phyloP scores from a whole-genome alignment of 2,113 vertebrate species.

The Castor canadensis region DNA sequence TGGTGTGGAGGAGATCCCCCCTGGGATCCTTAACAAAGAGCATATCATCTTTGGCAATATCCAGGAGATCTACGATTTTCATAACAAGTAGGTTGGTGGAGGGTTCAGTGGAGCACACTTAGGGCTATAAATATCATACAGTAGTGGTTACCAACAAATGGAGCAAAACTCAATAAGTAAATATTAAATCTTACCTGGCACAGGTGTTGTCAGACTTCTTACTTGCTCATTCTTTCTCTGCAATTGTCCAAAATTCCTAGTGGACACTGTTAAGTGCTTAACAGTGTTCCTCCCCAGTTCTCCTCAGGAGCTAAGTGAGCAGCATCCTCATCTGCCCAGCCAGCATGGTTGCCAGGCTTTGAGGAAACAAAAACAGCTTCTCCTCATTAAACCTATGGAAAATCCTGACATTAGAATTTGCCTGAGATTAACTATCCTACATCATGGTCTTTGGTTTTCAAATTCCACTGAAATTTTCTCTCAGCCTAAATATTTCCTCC shows the following conservation, averaged over 20 bases:
- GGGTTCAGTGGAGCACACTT: neutral
- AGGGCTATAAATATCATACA: neutral
- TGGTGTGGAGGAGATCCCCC: conserved; percentile 95
- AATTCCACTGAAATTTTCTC: neutral
- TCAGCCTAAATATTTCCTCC: neutral
- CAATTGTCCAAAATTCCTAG: neutral
- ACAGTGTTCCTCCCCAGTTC: neutral
- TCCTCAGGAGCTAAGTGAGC: neutral
- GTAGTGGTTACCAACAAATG: neutral
- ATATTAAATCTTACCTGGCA: neutral
- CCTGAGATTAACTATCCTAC: neutral
- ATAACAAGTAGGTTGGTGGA: conserved; percentile 93
- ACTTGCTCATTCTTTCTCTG: neutral
- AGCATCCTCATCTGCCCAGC: neutral
- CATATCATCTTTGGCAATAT: conserved; percentile 98
- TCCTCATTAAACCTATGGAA: neutral
- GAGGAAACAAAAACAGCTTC: neutral
- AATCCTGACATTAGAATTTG: neutral
- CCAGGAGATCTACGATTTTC: conserved; percentile 98
- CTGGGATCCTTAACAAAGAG: conserved; percentile 96
- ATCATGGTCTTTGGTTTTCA: neutral
- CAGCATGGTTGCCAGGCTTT: neutral
- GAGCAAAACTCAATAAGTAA: neutral
- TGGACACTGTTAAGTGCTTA: neutral
- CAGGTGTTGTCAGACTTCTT: neutral